Evolutionary conservation across 2,888 invertebrate genomes (phyloP), one percentile per base, ranked within the genome.

Genomic region (Macaria notata): DNA sequence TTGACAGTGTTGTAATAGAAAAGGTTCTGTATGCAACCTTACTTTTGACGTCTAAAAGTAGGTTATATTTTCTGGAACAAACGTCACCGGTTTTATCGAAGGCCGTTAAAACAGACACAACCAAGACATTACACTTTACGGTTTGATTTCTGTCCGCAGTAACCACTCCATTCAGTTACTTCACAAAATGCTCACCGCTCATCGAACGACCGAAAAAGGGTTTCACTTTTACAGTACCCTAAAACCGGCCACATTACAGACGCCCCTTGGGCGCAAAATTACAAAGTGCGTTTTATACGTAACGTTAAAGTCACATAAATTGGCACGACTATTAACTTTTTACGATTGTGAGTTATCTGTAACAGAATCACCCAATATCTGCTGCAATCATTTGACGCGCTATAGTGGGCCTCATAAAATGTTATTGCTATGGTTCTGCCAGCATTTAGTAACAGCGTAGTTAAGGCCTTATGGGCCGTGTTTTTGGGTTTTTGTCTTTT

Each of bases 271-370:
- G 61, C 54, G 65, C 62, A 59, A 65, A 68, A 70, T 70, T 70
- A 71, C 71, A 68, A 71, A 73, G 64, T 66, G 69, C 69, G 68
- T 71, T 70, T 68, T 67, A 68, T 68, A 63, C 63, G 66, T 63
- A 64, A 68, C 71, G 66, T 68, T 67, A 72, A 69, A 70, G 65
- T 69, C 68, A 69, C 69, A 70, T 72, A 73, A 72, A 71, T 71
- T 67, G 69, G 65, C 62, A 63, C 56, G 66, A 65, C 69, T 70
- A 71, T 73, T 73, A 73, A 73, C 69, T 71, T 72, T 71, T 72
- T 70, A 71, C 69, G 70, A 64, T 66, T 62, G 63, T 61, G 60
- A 65, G 70, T 68, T 70, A 72, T 70, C 70, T 72, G 67, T 61
- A 54, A 63, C 62, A 60, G 65, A 63, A 64, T 62, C 58, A 56